A percentile compares a stretch with the other conserved stretches of the same genome.
Evolutionary conservation across 1,140 invertebrate genomes (phyloP).

Genomic region (Drosophila tsacasi): DNA sequence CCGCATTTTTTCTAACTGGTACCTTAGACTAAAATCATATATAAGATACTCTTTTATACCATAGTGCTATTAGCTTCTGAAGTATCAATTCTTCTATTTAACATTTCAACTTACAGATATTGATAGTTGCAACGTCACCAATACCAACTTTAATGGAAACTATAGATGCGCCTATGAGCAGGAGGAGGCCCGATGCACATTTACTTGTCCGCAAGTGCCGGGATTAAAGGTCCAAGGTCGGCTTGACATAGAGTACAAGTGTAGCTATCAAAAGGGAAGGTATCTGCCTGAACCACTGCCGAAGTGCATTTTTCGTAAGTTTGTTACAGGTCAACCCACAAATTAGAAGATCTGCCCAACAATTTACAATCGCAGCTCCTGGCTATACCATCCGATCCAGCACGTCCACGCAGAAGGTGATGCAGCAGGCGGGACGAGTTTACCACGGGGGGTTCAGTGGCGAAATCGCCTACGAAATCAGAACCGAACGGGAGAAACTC

Average conservation of each 20-base stretch:
- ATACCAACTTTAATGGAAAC: constrained; percentile 89
- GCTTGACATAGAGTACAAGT: constrained; percentile 87
- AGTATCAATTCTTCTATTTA: neutral
- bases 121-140: constrained; percentile 69
- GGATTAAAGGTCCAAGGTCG: constrained; percentile 86
- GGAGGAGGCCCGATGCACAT: constrained; percentile 87
- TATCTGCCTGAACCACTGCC: constrained; percentile 91
- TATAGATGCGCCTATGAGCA: constrained; percentile 89
- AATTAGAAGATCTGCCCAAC: too few species aligned
- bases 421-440: constrained; percentile 31
- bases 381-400: constrained; percentile 61
- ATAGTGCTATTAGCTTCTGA: too few species aligned
- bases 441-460: constrained; percentile 49
- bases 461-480: constrained; percentile 39
- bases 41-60: neutral
- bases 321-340: too few species aligned
- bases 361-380: constrained; percentile 38
- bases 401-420: constrained; percentile 12
- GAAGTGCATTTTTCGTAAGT: constrained; percentile 90
- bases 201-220: constrained; percentile 88
- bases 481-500: constrained; percentile 63
- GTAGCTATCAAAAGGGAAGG: constrained; percentile 88
- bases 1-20: too few species aligned
- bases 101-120: constrained; percentile 42
- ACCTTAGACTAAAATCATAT: neutral